A percentile compares a stretch with the other conserved stretches of the same genome.
Evolutionary conservation across 2,797 vertebrate genomes (phyloP).

Genomic region (Peromyscus aztecus): DNA sequence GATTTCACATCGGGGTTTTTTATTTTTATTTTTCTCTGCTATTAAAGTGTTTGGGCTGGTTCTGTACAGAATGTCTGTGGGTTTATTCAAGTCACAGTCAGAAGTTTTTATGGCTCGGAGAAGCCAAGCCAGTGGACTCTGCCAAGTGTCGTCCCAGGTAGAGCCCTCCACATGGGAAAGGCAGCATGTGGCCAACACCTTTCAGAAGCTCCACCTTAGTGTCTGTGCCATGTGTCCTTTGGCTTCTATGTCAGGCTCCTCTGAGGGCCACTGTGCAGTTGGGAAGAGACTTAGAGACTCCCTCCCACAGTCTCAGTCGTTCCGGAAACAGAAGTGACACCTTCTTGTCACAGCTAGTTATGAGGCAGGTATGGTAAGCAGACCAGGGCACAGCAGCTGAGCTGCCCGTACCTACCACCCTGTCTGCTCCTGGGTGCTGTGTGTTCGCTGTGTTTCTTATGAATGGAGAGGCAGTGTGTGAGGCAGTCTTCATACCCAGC

Average conservation of each 20-base stretch:
- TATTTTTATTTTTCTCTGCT: slow-evolving; percentile 52
- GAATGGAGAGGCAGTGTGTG: background rate
- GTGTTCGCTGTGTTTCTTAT: background rate
- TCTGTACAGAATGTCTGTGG: slow-evolving; percentile 23
- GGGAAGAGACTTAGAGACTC: too few relatives aligned
- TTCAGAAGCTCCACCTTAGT: background rate
- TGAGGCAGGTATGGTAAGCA: accelerated
- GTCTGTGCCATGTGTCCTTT: background rate
- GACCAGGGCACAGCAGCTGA: background rate
- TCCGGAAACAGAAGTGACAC: accelerated
- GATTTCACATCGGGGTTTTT: background rate
- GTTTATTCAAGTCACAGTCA: slow-evolving; percentile 8
- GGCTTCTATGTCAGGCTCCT: background rate
- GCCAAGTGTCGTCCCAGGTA: background rate
- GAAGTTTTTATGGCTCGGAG: background rate
- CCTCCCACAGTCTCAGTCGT: accelerated
- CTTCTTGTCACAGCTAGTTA: background rate
- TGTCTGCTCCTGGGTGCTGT: background rate
- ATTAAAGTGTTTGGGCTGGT: slow-evolving; percentile 86
- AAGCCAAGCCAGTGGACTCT: background rate
- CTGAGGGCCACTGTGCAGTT: background rate
- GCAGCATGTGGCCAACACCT: background rate
- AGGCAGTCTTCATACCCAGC: background rate
- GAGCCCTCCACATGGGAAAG: background rate
- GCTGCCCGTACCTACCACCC: background rate